Evolutionary conservation across 2,113 vertebrate genomes (phyloP), one percentile per base, ranked within the genome.

Genomic region (Jacana jacana): DNA sequence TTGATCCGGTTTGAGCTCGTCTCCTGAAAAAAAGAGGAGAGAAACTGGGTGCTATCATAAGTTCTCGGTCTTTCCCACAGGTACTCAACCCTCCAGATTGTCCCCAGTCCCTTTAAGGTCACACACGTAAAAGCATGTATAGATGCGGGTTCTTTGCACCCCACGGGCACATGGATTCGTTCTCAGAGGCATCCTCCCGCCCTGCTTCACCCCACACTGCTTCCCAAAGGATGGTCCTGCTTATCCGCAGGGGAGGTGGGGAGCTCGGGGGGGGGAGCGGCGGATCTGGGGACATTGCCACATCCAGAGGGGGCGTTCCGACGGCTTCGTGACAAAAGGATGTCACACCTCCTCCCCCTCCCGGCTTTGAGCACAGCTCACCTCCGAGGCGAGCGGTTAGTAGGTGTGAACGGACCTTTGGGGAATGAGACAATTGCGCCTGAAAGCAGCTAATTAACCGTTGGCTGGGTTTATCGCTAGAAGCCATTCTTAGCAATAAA

Each of bases 331-430:
- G 58, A 42, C 18, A 49, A 93, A 84, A 13, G 44, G 84, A n/a
- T 48, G 88, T 87, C 93, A 66, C 96, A 76, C 96, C 93, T 61
- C 81, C 49, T 40, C 3, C 44, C 44, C 25, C 13, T 80, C 27
- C 52, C 71, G 60, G 39, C n/a, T 2, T 51, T 37, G 37, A 58
- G 39, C 63, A 48, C 13, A 48, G 64, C 72, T 88, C 68, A 25
- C 60, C 48, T 71, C 17, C 27, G 31, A 71, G 61, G 65, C 87
- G 37, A 77, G 84, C 3, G 63, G 31, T 96, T 92, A 96, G 81
- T 58, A 87, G 88, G 95, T 94, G 94, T 63, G 63, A 97, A 96
- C 6, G 81, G 80, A 44, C n/a, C 65, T 49, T 55, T 46, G 48
- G 80, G 65, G 82, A 91, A 84, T 27, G 57, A 79, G 44, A 85